Evolutionary conservation across 2,888 invertebrate genomes (phyloP), one percentile per base, ranked within the genome.

Genomic region (Eupithecia exiguata): DNA sequence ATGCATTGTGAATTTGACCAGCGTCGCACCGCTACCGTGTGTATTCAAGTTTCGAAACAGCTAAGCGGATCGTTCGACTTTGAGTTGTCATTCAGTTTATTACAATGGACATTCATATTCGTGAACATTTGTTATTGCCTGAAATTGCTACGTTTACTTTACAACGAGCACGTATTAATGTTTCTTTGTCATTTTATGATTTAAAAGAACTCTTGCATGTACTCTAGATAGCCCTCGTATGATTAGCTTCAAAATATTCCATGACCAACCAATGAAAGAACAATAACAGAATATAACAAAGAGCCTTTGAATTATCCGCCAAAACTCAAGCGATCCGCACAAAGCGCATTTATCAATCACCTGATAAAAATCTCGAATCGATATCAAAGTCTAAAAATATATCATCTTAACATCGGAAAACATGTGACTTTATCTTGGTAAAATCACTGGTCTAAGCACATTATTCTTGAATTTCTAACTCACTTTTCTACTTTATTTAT

Each of bases 11-110:
- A 62, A 62, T 62, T 62, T 62, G 62, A 58, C 58, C 58, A 12
- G 58, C 21, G 58, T 58, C 58, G 58, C 62, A 35, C 7, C 62
- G 71, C 69, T 63, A 63, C 21, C 67, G 35, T 43, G 71, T 76
- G 74, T 74, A 74, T 72, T 69, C 63, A 75, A 65, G 72, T 71
- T 78, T 62, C 74, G 74, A 74, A 75, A 75, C 71, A 69, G 63
- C 72, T 58, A n/a, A 62, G 46, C 71, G 40, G 66, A 70, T 76
- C 74, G 76, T 74, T 77, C 70, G 69, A 77, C 68, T 61, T 73
- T 69, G 58, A 40, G 12, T 65, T 68, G 46, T 36, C 65, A 53
- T 66, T 71, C 68, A 58, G 61, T 53, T 63, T 65, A n/a, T 49
- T 66, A 66, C 66, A 66, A 66, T 66, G 40, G 63, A 38, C 38